These are phyloP conservation scores for Semotilus atromaculatus DNA, from an alignment of 2,797 vertebrate genomes.

Conservation along the genomic window DNA sequence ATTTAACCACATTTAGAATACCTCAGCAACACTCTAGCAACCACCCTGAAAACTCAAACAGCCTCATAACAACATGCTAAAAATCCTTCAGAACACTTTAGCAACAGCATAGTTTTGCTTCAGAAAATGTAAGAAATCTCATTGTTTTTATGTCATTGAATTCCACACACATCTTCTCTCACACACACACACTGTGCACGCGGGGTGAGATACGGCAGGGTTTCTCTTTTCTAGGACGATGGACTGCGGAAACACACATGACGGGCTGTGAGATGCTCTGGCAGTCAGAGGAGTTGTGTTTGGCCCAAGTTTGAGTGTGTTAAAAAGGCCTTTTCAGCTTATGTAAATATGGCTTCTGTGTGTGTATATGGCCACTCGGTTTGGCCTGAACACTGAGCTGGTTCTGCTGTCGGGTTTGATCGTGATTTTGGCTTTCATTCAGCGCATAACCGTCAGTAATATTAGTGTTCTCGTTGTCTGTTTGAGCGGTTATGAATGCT, in stretches of 20 bases:
- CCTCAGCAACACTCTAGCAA: slow-evolving; percentile 4
- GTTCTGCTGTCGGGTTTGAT: slow-evolving; percentile 49
- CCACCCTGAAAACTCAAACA: not conserved
- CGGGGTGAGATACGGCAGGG: slow-evolving; percentile 14
- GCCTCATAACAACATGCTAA: no score
- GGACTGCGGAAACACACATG: slow-evolving; percentile 40
- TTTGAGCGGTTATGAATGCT: slow-evolving; percentile 26
- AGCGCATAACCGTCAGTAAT: slow-evolving; percentile 20
- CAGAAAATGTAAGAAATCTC: not conserved
- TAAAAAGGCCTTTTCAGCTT: slow-evolving; percentile 46
- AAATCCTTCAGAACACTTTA: not conserved
- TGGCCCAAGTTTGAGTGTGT: slow-evolving; percentile 35
- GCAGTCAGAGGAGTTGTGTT: slow-evolving; percentile 38
- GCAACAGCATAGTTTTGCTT: not conserved
- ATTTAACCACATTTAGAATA: not conserved
- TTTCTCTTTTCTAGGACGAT: slow-evolving; percentile 34
- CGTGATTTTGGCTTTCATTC: slow-evolving; percentile 58
- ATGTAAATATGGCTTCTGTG: slow-evolving; percentile 32
- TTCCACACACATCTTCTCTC: not conserved
- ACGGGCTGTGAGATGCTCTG: slow-evolving; percentile 43
- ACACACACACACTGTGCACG: not conserved
- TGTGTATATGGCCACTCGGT: slow-evolving; percentile 8
- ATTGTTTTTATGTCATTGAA: not conserved
- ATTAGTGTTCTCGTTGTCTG: slow-evolving; percentile 54
- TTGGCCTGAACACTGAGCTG: slow-evolving; percentile 46